Conservation (phyloP, 2,113 vertebrate genomes). For the Mustela lutreola region DNA sequence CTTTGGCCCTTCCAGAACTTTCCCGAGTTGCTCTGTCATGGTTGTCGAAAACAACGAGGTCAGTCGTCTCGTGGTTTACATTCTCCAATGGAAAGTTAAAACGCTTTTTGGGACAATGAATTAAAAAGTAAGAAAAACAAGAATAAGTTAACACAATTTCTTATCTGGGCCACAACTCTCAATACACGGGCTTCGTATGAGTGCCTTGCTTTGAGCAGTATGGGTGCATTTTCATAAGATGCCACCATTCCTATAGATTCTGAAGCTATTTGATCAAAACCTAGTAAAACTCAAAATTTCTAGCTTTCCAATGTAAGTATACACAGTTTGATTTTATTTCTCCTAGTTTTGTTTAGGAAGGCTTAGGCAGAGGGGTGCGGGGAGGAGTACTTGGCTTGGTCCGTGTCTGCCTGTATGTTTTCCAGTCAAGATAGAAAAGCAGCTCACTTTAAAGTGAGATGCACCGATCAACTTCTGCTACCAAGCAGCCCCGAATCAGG, state of each 20-base stretch:
- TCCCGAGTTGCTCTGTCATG: neutral
- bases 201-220: neutral
- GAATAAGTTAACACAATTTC: neutral
- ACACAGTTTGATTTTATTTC: neutral
- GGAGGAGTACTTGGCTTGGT: neutral
- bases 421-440: slow-evolving; percentile 22
- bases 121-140: slow-evolving; percentile 45
- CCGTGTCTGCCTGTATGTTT: neutral
- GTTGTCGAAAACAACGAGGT: neutral
- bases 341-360: slow-evolving; percentile 32
- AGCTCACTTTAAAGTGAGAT: neutral
- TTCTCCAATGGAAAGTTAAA: slow-evolving; percentile 18
- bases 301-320: neutral
- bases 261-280: slow-evolving; percentile 56
- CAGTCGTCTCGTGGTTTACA: slow-evolving; percentile 19
- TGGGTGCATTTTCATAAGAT: neutral
- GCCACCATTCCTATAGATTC: neutral
- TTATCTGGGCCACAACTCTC: neutral
- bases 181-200: neutral
- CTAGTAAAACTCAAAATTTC: neutral
- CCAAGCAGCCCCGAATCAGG: neutral
- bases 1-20: neutral
- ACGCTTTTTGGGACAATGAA: neutral
- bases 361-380: fast-evolving
- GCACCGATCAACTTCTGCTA: neutral